These are phyloP conservation scores for Petrosia ficiformis DNA, from an alignment of 37 sponge, comb jelly and placozoan species.

Conservation along the genomic window DNA sequence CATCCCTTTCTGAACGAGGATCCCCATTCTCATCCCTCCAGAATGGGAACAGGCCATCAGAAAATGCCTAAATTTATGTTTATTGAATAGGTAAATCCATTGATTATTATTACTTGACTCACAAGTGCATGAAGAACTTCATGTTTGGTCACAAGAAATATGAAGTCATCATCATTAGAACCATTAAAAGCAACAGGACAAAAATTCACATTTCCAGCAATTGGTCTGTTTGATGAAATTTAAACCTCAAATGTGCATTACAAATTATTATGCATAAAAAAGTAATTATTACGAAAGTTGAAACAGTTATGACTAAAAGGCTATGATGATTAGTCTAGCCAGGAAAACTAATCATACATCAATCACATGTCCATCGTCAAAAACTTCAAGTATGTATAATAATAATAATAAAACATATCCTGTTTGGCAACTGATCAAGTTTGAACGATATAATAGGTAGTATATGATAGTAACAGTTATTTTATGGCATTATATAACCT, in stretches of 20 bases:
- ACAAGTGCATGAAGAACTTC: constrained; percentile 84
- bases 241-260: too few species aligned
- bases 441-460: background rate
- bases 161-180: constrained; percentile 6
- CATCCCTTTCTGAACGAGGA: constrained; percentile 68
- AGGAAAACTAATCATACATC: constrained; percentile 4
- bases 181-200: constrained; percentile 53
- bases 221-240: constrained; percentile 65
- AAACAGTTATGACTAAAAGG: background rate
- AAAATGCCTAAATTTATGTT: constrained; percentile 21
- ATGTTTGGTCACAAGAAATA: constrained; percentile 64
- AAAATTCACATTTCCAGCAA: constrained; percentile 80
- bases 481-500: constrained; percentile 9
- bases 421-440: background rate
- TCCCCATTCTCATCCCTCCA: constrained; percentile 61
- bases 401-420: background rate
- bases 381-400: background rate
- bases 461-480: background rate
- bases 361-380: background rate
- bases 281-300: background rate
- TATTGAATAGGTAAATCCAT: background rate
- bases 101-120: background rate
- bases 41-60: constrained; percentile 59
- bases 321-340: background rate
- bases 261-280: too few species aligned